phyloP scores from a whole-genome alignment of 2,113 vertebrate species.

The Pyrgilauda ruficollis region DNA sequence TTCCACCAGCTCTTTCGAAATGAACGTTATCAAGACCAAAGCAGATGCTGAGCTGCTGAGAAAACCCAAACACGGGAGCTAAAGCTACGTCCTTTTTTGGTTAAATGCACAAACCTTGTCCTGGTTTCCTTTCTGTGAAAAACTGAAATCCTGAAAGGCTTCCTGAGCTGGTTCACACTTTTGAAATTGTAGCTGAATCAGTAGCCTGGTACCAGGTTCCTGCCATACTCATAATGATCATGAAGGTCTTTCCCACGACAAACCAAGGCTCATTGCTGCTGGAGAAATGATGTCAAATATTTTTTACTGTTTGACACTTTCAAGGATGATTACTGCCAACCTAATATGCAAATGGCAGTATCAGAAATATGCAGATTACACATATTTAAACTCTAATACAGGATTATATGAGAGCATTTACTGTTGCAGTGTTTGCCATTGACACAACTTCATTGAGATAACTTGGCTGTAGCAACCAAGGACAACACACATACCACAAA shows the following conservation, averaged over 20 bases:
- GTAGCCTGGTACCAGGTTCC: background rate
- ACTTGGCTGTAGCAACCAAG: background rate
- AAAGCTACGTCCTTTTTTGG: background rate
- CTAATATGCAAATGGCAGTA: background rate
- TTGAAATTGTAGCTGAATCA: background rate
- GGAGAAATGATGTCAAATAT: background rate
- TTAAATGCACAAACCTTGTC: background rate
- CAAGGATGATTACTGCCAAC: background rate
- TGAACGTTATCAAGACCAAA: background rate
- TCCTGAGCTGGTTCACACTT: background rate
- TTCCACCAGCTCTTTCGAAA: background rate
- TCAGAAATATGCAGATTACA: background rate
- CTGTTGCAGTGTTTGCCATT: background rate
- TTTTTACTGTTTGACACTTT: background rate
- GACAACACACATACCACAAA: background rate
- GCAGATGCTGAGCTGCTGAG: background rate
- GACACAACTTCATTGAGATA: background rate
- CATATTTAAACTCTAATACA: background rate
- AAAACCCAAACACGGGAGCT: background rate
- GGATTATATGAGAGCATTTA: background rate
- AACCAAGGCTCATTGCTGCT: background rate
- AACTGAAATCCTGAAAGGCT: background rate
- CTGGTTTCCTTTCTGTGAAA: background rate
- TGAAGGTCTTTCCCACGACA: background rate
- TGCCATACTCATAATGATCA: background rate